Evolutionary conservation across 1,140 invertebrate genomes (phyloP).

Genomic region (Agraylea sexmaculata): DNA sequence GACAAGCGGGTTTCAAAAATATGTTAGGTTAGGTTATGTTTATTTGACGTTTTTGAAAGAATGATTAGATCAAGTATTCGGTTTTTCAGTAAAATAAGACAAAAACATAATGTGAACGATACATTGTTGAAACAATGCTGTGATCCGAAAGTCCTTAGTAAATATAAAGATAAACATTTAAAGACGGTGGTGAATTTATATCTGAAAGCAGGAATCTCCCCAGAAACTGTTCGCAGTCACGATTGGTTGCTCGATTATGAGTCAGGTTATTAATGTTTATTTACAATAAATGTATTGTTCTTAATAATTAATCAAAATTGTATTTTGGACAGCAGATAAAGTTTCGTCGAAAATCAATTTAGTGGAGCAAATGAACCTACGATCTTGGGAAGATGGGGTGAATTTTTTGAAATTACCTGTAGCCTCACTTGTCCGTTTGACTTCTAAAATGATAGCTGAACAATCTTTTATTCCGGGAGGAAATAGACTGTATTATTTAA

Average conservation of each 20-base stretch:
- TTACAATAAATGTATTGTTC: constrained; percentile 1
- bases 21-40: too few species aligned
- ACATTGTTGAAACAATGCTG: too few species aligned
- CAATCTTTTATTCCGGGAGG: constrained; percentile 25
- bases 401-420: constrained; percentile 31
- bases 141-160: too few species aligned
- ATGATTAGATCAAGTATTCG: too few species aligned
- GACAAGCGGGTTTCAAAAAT: too few species aligned
- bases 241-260: too few species aligned
- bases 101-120: too few species aligned
- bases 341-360: constrained; percentile 23
- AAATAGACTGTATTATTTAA: constrained; percentile 37
- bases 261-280: constrained; percentile 3
- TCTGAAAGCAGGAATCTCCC: constrained; percentile 20
- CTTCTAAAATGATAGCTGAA: constrained; percentile 28
- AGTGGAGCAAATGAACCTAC: constrained; percentile 29
- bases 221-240: too few species aligned
- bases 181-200: constrained; percentile 11
- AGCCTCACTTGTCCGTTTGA: constrained; percentile 27
- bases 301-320: constrained; percentile 2
- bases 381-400: constrained; percentile 26
- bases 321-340: constrained; percentile 23
- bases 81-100: background rate
- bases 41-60: too few species aligned
- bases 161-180: constrained; percentile 6